Evolutionary conservation across 2,888 invertebrate species (phyloP), one percentile per base, ranked within the genome.

Genomic region (Drosophila kanekoi): DNA sequence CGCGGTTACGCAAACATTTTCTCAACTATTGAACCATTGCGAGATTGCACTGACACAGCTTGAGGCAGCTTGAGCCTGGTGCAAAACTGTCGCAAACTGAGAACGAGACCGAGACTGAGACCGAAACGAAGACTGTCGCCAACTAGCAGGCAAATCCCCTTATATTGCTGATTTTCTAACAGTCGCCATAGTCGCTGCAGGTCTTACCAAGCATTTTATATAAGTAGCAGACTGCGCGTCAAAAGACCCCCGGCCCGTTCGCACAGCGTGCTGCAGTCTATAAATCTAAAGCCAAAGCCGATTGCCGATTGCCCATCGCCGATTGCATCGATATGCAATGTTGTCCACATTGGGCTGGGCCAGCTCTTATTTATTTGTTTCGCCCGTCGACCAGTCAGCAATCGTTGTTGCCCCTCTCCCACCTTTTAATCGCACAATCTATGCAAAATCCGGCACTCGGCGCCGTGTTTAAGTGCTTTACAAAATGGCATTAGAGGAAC

Each of bases 1-100:
- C 79, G 86, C 77, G 87, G 83, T 86, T 88, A 72, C 73, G 62
- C 88, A 86, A 88, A 86, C 85, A 83, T 86, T 86, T 88, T 88
- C 74, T 73, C 88, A 85, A 81, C 86, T 72, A 85, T 88, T 88
- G 86, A 85, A 86, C 86, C 83, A 81, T 75, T 85, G 81, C 88
- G 63, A 79, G 72, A 77, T 85, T 81, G 83, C 82, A 85, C 86
- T 85, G 86, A 82, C 83, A 77, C 66, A 45, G 61, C 79, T 67
- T 58, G 59, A 63, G 72, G 28, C 23, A 32, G 52, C 44, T 56
- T 28, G 13, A 62, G 49, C 44, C 51, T 35, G 40, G 4, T 49
- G 51, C 41, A 51, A 14, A 20, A 35, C 54, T 51, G 69, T 52
- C 49, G 57, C 32, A 53, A 73, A 53, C 59, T 28, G 58, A 47